Evolutionary conservation across 2,888 invertebrate species (phyloP), one percentile per base, ranked within the genome.

Genomic region (Drosophila eohydei): DNA sequence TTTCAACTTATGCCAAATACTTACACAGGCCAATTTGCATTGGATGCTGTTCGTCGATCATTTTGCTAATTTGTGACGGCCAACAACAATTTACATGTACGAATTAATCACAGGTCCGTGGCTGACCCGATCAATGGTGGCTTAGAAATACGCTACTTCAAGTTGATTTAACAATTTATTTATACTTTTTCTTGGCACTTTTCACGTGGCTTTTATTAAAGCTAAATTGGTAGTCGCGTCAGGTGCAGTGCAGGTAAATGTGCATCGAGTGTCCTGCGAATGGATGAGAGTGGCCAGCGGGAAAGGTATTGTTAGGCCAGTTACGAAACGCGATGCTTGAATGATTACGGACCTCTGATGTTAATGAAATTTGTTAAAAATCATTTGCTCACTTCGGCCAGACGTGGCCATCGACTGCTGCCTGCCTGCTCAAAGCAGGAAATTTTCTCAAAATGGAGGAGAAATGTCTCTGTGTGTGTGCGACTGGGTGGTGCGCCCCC

Each of bases 1-100:
- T 21, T 26, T 16, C 16, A 1, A 28, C 12, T 12, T 36, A 16
- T 34, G 12, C 14, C 4, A 55, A 54, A 83, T 92, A 92, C 92
- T 93, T 84, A 93, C 92, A 92, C 88, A 92, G 85, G 57, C 92
- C 91, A 72, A 93, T 91, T 43, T 91, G 91, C 75, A 92, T 91
- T 60, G 92, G 92, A 78, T 92, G 92, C 60, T 92, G 92, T 69
- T 92, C 92, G 66, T 92, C 92, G 80, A 93, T 92, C 92, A 92
- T 92, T 46, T 71, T 57, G 8, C 0, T n/a, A 38, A 28, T 58
- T 43, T 30, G 8, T 34, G 28, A 21, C n/a, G 16, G 21, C 26
- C 16, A 28, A 6, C 41, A 28, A 21, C 40, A n/a, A 34, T 21
- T 64, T 59, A 75, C 78, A 61, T 28, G 41, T 62, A 74, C 77